phyloP scores from a whole-genome alignment of 2,797 vertebrate genomes.

The Lepus oiostolus region DNA sequence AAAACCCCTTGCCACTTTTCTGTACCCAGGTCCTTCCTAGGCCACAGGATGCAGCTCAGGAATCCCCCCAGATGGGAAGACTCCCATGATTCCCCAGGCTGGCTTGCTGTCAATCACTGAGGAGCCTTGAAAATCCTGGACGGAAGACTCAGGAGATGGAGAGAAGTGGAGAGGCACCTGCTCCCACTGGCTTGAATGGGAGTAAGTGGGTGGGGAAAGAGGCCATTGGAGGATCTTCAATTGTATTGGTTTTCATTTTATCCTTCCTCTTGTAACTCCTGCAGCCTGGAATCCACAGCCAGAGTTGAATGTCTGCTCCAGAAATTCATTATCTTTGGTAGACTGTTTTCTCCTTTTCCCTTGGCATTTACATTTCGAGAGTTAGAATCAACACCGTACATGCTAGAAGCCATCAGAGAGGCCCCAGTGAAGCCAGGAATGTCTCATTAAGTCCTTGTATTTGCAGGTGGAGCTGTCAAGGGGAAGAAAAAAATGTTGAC shows the following conservation, averaged over 20 bases:
- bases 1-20: not conserved
- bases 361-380: conserved; percentile 60
- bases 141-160: not conserved
- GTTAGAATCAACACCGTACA: conserved; percentile 59
- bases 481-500: conserved; percentile 5
- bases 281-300: not conserved
- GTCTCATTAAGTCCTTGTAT: conserved; percentile 45
- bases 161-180: not conserved
- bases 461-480: conserved; percentile 55
- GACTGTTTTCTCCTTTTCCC: conserved; percentile 51
- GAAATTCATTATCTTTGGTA: conserved; percentile 62
- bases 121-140: not conserved
- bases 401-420: conserved; percentile 66
- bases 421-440: conserved; percentile 59
- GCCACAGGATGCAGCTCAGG: not conserved
- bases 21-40: not conserved
- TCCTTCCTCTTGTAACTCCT: conserved; percentile 28
- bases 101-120: not conserved
- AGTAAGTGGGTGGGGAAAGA: not conserved
- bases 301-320: conserved; percentile 27
- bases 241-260: not conserved
- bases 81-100: not conserved
- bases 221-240: not conserved
- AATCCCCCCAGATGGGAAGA: not conserved
- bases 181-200: not conserved